Evolutionary conservation across 2,888 invertebrate species (phyloP).

Genomic region (Melanchra persicariae): DNA sequence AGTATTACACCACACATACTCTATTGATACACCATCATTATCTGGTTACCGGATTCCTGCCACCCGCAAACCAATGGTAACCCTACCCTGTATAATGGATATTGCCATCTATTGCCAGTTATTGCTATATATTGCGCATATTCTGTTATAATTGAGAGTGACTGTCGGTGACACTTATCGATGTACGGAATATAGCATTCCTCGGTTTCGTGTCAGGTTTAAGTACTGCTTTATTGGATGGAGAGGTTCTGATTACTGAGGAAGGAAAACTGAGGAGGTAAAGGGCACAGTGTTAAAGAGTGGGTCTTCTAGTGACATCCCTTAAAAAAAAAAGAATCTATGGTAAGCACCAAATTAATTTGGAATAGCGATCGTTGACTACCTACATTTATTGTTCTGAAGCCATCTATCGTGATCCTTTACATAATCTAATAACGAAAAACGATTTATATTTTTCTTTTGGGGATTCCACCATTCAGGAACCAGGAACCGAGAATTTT

Average conservation of each 20-base stretch:
- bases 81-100: slow-evolving; percentile 32
- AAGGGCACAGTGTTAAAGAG: no score
- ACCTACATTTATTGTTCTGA: no score
- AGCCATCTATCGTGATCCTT: no score
- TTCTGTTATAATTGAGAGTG: slow-evolving; percentile 44
- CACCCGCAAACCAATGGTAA: slow-evolving; percentile 31
- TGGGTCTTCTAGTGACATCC: no score
- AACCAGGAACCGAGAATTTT: no score
- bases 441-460: no score
- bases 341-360: no score
- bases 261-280: no score
- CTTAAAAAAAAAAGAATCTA: no score
- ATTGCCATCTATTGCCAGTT: slow-evolving; percentile 21
- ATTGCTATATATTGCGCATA: slow-evolving; percentile 12
- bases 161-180: slow-evolving; percentile 38
- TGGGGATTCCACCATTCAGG: no score
- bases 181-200: slow-evolving; percentile 20
- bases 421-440: no score
- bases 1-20: neutral
- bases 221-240: neutral
- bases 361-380: no score
- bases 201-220: slow-evolving; percentile 16
- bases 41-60: slow-evolving; percentile 27
- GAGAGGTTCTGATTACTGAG: neutral
- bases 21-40: slow-evolving; percentile 15